phyloP scores from a whole-genome alignment of 2,888 invertebrate genomes.

The Dolichomitus sp. region DNA sequence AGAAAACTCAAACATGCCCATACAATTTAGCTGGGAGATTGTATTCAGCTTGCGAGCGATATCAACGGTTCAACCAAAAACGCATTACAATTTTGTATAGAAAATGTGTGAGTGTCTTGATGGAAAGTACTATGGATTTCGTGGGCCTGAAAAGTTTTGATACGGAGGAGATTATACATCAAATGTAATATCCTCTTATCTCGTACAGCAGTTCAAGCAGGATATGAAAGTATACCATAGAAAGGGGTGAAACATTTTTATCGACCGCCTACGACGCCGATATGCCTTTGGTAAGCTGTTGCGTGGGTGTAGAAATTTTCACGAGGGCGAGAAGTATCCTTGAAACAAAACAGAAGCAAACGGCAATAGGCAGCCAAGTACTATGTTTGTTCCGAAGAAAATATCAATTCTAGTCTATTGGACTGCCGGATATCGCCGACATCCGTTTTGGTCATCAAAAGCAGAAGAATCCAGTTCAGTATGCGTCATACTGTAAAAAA shows the following conservation, averaged over 20 bases:
- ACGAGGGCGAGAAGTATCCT: not conserved
- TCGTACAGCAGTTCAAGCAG: not conserved
- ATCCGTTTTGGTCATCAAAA: slow-evolving; percentile 1
- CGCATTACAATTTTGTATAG: slow-evolving; percentile 30
- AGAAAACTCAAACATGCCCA: slow-evolving; percentile 24
- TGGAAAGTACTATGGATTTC: slow-evolving; percentile 12
- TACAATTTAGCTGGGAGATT: slow-evolving; percentile 24
- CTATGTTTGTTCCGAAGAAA: slow-evolving; percentile 4
- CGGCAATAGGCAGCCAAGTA: not conserved
- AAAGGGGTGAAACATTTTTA: slow-evolving; percentile 20
- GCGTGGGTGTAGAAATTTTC: not conserved
- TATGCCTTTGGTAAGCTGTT: not conserved
- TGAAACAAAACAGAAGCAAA: not conserved
- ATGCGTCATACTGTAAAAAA: not conserved
- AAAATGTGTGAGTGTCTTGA: slow-evolving; percentile 26
- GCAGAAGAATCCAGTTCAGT: not conserved
- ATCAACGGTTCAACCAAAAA: slow-evolving; percentile 14
- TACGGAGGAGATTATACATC: not conserved
- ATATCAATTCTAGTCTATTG: not conserved
- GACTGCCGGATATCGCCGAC: not conserved
- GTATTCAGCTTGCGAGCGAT: slow-evolving; percentile 7
- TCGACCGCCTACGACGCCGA: not conserved
- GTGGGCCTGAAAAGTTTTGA: slow-evolving; percentile 9
- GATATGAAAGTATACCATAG: not conserved
- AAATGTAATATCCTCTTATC: not conserved